Evolutionary conservation across 2,113 vertebrate species (phyloP), one percentile per base, ranked within the genome.

Genomic region (Acinonyx jubatus): DNA sequence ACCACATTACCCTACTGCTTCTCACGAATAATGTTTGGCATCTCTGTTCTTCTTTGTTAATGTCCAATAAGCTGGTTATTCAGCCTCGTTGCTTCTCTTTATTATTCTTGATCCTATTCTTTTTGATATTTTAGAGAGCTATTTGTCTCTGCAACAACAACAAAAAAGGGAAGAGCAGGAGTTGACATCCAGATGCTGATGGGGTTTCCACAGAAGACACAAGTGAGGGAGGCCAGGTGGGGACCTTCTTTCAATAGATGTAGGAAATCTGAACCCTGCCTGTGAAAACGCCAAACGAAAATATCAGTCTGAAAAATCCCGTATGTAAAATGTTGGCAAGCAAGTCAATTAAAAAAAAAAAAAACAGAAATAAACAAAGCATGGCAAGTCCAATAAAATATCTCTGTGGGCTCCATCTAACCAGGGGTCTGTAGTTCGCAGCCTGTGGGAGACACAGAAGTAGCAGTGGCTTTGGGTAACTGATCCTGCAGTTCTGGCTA

Each of bases 301-400:
- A 91, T 91, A n/a, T 36, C 50, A 25, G 14, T n/a, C 63, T 71
- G 66, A 85, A 92, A 84, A 31, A 50, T 21, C 14, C 38, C 63
- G 45, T n/a, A 31, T 83, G 61, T 94, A 93, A 96, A 95, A 91
- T 93, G 61, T 85, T 82, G 82, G 82, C 45, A 94, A 86, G 25
- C 11, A 36, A 83, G 50, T 7, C 52, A 69, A 19, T 82, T 81
- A 27, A 27, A 48, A 31, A 66, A 33, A 21, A 36, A 48, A 31
- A 83, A 38, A 95, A 25, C 33, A 38, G 80, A 95, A 83, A 45
- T 11, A 55, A 57, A 68, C 15, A 68, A 71, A 50, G 50, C 38
- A 16, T 55, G 61, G 3, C n/a, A 38, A 61, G 13, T 73, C 38
- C 65, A 92, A 87, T 89, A 57, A 81, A 89, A 21, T 92, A 78